phyloP scores from a whole-genome alignment of 2,888 invertebrate species.

The Brachyopa scutellaris region DNA sequence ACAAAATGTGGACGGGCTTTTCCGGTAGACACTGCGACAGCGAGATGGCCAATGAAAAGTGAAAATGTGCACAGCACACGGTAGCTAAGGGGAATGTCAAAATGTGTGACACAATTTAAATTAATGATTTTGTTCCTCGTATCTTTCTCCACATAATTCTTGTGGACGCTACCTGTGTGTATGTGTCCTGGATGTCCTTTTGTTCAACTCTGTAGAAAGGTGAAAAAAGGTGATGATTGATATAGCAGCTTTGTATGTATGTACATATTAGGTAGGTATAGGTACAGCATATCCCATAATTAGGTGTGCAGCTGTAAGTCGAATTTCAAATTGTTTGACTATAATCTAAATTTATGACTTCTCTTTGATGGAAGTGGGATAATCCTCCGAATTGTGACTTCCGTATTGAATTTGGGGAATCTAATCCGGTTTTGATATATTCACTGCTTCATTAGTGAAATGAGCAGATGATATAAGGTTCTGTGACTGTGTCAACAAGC shows the following conservation, averaged over 20 bases:
- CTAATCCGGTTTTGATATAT: background rate
- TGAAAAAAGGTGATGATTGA: constrained; percentile 63
- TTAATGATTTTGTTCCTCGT: constrained; percentile 42
- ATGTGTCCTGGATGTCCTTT: constrained; percentile 31
- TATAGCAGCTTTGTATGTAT: too few species aligned
- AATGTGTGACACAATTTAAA: constrained; percentile 70
- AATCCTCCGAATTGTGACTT: constrained; percentile 59
- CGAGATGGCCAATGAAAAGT: constrained; percentile 50
- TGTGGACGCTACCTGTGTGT: constrained; percentile 20
- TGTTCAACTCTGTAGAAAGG: constrained; percentile 26
- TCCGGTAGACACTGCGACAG: constrained; percentile 43
- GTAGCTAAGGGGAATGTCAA: constrained; percentile 38
- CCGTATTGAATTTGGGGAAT: constrained; percentile 28
- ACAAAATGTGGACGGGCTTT: constrained; percentile 61
- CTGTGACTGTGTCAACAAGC: constrained; percentile 15
- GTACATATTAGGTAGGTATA: constrained; percentile 22
- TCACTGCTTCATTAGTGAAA: constrained; percentile 34
- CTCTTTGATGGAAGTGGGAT: constrained; percentile 55
- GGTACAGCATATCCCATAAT: constrained; percentile 37
- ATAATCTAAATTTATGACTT: constrained; percentile 71
- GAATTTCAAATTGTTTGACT: constrained; percentile 17
- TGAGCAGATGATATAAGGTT: constrained; percentile 29
- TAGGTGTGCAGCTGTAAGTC: constrained; percentile 64
- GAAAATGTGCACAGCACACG: constrained; percentile 53
- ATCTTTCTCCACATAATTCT: background rate